phyloP scores from a whole-genome alignment of 2,113 vertebrate species.

The Solenodon paradoxus region DNA sequence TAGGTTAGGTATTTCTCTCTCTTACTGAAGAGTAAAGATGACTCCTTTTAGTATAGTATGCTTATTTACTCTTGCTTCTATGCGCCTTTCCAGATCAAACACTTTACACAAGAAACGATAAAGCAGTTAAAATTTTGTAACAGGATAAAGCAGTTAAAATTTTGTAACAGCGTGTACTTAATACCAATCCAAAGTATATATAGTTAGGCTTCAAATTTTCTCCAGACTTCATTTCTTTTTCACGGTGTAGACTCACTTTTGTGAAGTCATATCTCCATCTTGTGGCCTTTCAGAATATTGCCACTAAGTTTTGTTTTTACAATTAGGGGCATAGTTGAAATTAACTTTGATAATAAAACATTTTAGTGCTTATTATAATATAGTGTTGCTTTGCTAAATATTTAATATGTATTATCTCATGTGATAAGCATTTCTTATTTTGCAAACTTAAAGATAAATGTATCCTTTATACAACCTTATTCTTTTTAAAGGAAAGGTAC shows the following conservation, averaged over 20 bases:
- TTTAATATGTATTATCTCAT: not conserved
- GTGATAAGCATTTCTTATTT: not conserved
- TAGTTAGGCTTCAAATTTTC: not conserved
- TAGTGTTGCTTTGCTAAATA: not conserved
- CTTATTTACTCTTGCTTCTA: not conserved
- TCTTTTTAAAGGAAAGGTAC: too few species aligned
- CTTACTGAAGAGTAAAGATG: not conserved
- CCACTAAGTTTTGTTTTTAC: slow-evolving; percentile 40
- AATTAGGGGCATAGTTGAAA: not conserved
- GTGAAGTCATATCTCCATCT: slow-evolving; percentile 60
- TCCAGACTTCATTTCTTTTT: not conserved
- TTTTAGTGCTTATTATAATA: slow-evolving; percentile 2
- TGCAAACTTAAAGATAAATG: not conserved
- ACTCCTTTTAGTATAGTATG: too few species aligned
- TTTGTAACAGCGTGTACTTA: not conserved
- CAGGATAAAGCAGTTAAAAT: not conserved
- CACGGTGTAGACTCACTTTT: not conserved
- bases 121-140: slow-evolving; percentile 3
- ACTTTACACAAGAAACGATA: not conserved
- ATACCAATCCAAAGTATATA: not conserved
- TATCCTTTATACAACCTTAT: slow-evolving; percentile 4
- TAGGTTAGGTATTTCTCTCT: not conserved
- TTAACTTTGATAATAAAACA: slow-evolving; percentile 1
- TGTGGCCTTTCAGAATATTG: slow-evolving; percentile 64
- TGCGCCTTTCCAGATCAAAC: not conserved